Evolutionary conservation across 2,113 vertebrate genomes (phyloP).

Genomic region (Chaetura pelagica): DNA sequence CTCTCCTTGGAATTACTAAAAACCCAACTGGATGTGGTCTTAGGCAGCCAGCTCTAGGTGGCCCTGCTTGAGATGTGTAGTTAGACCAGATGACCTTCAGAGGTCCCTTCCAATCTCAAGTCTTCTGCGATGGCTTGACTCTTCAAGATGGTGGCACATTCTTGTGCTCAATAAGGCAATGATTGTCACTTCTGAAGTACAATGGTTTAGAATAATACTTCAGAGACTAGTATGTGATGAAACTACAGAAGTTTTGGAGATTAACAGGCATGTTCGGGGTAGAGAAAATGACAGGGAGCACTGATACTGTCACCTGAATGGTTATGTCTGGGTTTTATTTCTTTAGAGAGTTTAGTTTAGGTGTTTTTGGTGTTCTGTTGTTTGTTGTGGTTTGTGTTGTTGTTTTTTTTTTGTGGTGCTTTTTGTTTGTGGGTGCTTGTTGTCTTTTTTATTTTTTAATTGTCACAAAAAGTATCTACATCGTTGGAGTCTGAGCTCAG

Average conservation of each 20-base stretch:
- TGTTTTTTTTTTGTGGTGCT: too few relatives aligned
- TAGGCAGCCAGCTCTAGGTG: background rate
- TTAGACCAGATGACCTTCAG: background rate
- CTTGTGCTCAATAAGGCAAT: background rate
- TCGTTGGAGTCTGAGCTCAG: background rate
- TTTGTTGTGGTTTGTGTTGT: background rate
- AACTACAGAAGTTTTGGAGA: background rate
- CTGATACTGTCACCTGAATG: background rate
- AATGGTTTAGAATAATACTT: background rate
- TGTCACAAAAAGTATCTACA: background rate
- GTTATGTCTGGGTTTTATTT: background rate
- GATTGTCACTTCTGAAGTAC: background rate
- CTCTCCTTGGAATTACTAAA: background rate
- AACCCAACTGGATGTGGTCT: background rate
- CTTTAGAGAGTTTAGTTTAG: background rate
- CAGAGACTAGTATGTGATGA: background rate
- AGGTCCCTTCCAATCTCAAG: background rate
- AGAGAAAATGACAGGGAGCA: background rate
- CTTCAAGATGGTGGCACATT: accelerated
- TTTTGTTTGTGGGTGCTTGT: background rate
- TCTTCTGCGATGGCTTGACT: background rate
- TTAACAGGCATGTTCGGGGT: background rate
- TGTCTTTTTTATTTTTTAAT: background rate
- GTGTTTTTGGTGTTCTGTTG: background rate
- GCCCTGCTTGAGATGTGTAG: background rate